Percentiles rank a stretch among this genome's conserved stretches.
phyloP scores from a whole-genome alignment of 2,113 vertebrate genomes.

The Amia ocellicauda region DNA sequence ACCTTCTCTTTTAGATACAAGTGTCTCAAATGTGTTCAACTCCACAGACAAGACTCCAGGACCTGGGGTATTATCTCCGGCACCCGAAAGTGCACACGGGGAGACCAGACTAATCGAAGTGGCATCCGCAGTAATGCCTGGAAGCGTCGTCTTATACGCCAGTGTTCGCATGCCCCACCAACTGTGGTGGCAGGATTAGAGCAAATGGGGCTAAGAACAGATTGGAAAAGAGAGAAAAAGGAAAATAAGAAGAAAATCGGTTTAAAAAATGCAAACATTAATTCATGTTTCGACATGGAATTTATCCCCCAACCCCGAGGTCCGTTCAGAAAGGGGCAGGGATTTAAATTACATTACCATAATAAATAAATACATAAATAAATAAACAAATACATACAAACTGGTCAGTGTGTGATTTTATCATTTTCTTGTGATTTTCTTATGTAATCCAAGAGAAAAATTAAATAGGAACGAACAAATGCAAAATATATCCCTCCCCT shows the following conservation, averaged over 20 bases:
- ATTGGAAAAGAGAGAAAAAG: slow-evolving; percentile 43
- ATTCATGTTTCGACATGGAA: slow-evolving; percentile 38
- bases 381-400: background rate
- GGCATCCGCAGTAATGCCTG: slow-evolving; percentile 2
- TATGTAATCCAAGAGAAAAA: no score
- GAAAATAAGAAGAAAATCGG: slow-evolving; percentile 50
- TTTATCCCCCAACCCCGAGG: slow-evolving; percentile 12
- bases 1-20: no score
- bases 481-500: no score
- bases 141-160: slow-evolving; percentile 9
- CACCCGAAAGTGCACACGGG: background rate
- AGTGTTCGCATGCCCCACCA: slow-evolving; percentile 10
- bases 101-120: background rate
- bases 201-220: slow-evolving; percentile 59
- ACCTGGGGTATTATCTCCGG: background rate
- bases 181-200: slow-evolving; percentile 41
- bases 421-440: no score
- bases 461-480: no score
- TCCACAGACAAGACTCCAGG: no score
- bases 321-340: background rate
- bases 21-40: no score
- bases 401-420: no score
- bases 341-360: background rate
- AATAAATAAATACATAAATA: background rate
- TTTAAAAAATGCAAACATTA: slow-evolving; percentile 49